phyloP scores from a whole-genome alignment of 2,888 invertebrate species.

The Zygothrica quintamaculata region DNA sequence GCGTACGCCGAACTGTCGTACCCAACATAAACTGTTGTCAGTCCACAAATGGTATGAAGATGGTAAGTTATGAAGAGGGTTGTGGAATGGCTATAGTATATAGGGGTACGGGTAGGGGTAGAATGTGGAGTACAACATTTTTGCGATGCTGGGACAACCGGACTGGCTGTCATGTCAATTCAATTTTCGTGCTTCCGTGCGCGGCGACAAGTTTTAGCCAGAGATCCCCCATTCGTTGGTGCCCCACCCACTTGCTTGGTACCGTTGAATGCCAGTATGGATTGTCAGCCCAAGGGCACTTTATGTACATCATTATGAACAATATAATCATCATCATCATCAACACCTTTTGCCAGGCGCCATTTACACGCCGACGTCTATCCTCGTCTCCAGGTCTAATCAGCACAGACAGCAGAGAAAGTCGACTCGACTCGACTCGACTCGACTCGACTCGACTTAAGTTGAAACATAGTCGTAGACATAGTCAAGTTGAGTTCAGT shows the following conservation, averaged over 20 bases:
- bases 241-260: background rate
- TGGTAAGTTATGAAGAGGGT: slow-evolving; percentile 3
- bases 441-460: slow-evolving; percentile 5
- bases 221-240: slow-evolving; percentile 20
- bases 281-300: slow-evolving; percentile 73
- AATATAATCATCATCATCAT: slow-evolving; percentile 72
- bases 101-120: slow-evolving; percentile 6
- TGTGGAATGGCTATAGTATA: slow-evolving; percentile 1
- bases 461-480: background rate
- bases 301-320: slow-evolving; percentile 72
- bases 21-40: slow-evolving; percentile 80
- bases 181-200: slow-evolving; percentile 81
- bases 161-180: slow-evolving; percentile 76
- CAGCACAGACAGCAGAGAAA: slow-evolving; percentile 69
- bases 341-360: slow-evolving; percentile 79
- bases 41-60: slow-evolving; percentile 38
- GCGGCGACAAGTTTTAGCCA: slow-evolving; percentile 79
- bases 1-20: slow-evolving; percentile 78
- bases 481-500: background rate
- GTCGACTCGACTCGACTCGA: slow-evolving; percentile 2
- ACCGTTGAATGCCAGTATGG: slow-evolving; percentile 50
- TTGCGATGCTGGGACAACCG: slow-evolving; percentile 16
- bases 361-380: slow-evolving; percentile 80
- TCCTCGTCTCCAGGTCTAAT: slow-evolving; percentile 77
- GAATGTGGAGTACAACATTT: too few species aligned